phyloP scores from a whole-genome alignment of 2,113 vertebrate genomes.

The Bujurquina vittata region DNA sequence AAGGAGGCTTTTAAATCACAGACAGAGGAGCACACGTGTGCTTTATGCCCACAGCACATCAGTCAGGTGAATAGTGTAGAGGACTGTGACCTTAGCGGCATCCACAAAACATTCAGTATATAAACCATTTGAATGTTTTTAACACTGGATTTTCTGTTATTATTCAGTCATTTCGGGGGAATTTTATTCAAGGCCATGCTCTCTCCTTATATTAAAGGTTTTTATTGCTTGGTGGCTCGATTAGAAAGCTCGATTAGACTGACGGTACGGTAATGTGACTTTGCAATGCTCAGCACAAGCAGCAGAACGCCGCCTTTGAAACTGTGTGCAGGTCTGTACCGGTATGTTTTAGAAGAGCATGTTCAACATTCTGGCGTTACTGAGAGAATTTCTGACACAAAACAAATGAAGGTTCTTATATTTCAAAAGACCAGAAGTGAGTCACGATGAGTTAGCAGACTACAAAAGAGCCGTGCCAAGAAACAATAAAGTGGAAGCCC shows the following conservation, averaged over 20 bases:
- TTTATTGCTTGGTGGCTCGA: background rate
- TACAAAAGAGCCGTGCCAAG: background rate
- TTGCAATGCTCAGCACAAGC: background rate
- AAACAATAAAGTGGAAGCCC: background rate
- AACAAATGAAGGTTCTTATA: background rate
- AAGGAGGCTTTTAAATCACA: conserved; percentile 62
- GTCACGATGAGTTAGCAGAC: background rate
- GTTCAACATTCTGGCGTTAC: background rate
- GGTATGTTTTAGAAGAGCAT: background rate
- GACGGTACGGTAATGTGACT: background rate
- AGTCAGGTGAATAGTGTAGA: background rate
- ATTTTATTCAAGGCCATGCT: background rate
- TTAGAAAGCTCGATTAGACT: background rate
- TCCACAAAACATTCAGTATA: background rate
- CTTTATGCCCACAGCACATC: background rate
- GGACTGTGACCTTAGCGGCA: background rate
- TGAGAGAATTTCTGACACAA: background rate
- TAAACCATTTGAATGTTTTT: background rate
- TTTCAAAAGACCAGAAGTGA: conserved; percentile 1
- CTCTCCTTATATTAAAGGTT: background rate
- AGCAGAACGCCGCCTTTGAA: background rate
- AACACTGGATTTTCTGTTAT: background rate
- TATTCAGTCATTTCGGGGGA: background rate
- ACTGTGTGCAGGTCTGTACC: background rate
- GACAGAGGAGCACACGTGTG: background rate